Base-by-base conservation (phyloP, 2,888 invertebrate genomes). In the Scaptomyza reducta region DNA sequence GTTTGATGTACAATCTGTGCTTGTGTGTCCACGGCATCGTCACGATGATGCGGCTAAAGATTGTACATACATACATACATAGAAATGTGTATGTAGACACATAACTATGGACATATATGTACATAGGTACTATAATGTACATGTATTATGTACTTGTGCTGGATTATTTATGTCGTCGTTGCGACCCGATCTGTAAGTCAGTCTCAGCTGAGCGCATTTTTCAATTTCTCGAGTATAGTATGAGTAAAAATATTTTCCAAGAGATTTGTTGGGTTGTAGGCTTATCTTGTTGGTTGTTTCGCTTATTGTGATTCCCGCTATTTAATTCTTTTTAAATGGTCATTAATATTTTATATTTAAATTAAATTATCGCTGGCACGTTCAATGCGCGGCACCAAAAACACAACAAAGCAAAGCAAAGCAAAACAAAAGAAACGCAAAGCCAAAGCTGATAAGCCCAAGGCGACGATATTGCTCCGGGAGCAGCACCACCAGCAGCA, bases 311-410 rank as follows among this genome's bases (percentile, higher is more conserved):
- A 50, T 62, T 53, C 54, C 14, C 65, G 60, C 47, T 51, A 55
- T 57, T 53, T 62, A 60, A 59, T 58, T 73, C 62, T 55, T 70
- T 66, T 69, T 65, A 72, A 75, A 76, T 46, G 68, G 16, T 35
- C 67, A 71, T 71, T 51, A 74, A 80, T 80, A 66, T 54, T 79
- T 75, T 77, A 83, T 83, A 83, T 74, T 83, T 66, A 83, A 83
- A 79, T 63, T 49, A 77, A 75, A 75, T 75, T 75, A 75, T 75
- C 75, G 79, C 74, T 47, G 38, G 49, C 63, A 70, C 73, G 56
- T 58, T 54, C 63, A 78, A 65, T 40, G 58, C 44, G 53, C 63
- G 40, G 38, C 58, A 56, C 38, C 54, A 50, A 64, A 70, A 56
- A 51, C 57, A 74, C 57, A 58, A 61, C 62, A 63, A 65, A 57